A percentile compares a stretch with the other conserved stretches of the same genome.
phyloP scores from a whole-genome alignment of 2,888 invertebrate species.

The Eristalis pertinax region DNA sequence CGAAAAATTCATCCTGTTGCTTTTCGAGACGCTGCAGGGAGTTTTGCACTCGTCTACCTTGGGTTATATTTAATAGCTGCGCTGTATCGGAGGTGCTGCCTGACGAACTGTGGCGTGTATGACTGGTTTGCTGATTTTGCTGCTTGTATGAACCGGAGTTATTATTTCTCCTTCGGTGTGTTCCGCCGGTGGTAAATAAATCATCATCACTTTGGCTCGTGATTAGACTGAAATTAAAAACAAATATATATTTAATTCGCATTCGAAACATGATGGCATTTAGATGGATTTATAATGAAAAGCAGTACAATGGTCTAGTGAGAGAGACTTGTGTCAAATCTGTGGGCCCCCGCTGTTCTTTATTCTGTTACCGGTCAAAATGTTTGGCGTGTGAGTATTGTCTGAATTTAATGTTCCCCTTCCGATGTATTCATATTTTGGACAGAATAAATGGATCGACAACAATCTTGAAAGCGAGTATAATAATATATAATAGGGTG shows the following conservation, averaged over 20 bases:
- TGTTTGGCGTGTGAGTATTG: too few relatives aligned
- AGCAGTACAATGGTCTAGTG: neutral
- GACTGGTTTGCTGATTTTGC: constrained; percentile 76
- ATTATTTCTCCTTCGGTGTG: constrained; percentile 76
- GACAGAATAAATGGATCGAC: too few relatives aligned
- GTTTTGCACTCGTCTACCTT: constrained; percentile 89
- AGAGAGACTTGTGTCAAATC: neutral
- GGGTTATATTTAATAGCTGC: constrained; percentile 85
- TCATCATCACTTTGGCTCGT: constrained; percentile 79
- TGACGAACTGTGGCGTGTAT: constrained; percentile 81
- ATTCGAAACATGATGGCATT: neutral
- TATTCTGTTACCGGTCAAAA: too few relatives aligned
- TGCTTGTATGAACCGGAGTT: constrained; percentile 78
- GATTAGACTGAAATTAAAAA: constrained; percentile 75
- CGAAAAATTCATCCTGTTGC: constrained; percentile 94
- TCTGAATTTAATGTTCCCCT: too few relatives aligned
- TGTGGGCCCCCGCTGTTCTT: too few relatives aligned
- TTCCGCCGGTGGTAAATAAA: constrained; percentile 77
- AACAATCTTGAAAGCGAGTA: too few relatives aligned
- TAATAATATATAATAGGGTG: too few relatives aligned
- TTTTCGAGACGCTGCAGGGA: constrained; percentile 91
- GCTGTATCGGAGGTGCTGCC: constrained; percentile 83
- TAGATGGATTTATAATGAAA: neutral
- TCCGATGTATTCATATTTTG: too few relatives aligned
- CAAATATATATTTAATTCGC: constrained; percentile 3